These are phyloP conservation scores for Ganaspis sp. DNA, from an alignment of 1,140 invertebrate species.

Conservation along the genomic window DNA sequence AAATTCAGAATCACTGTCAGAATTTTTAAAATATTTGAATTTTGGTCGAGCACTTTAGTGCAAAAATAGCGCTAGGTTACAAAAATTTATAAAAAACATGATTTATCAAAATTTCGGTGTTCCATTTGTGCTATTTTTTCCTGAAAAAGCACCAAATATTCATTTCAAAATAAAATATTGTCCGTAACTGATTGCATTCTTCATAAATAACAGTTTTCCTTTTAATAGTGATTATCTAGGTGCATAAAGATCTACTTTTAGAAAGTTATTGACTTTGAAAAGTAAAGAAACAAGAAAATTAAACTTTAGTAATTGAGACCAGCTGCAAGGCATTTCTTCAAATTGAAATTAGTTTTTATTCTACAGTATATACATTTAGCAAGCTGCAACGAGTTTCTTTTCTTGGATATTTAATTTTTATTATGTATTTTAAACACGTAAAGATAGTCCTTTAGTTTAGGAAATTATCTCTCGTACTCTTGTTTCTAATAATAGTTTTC, in stretches of 20 bases:
- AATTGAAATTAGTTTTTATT: slow-evolving; percentile 55
- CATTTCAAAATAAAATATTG: not conserved
- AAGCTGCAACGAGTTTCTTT: slow-evolving; percentile 59
- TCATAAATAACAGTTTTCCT: not conserved
- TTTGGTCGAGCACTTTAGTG: too few species aligned
- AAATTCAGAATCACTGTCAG: too few species aligned
- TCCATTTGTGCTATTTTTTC: not conserved
- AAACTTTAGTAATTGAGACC: slow-evolving; percentile 19
- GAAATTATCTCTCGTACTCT: slow-evolving; percentile 33
- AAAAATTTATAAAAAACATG: not conserved
- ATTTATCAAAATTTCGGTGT: not conserved
- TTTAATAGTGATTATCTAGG: not conserved
- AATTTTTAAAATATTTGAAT: too few species aligned
- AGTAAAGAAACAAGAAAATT: not conserved
- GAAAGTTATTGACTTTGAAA: not conserved
- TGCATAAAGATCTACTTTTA: not conserved
- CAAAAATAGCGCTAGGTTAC: too few species aligned
- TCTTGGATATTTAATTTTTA: slow-evolving; percentile 46
- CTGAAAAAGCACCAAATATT: not conserved
- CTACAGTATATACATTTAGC: slow-evolving; percentile 72
- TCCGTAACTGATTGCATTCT: not conserved
- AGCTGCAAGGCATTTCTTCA: slow-evolving; percentile 26
- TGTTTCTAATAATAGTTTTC: slow-evolving; percentile 54
- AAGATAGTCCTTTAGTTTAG: not conserved
- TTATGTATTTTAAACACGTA: slow-evolving; percentile 42